phyloP scores from a whole-genome alignment of 2,888 invertebrate species.

The Metallyticus violacea region DNA sequence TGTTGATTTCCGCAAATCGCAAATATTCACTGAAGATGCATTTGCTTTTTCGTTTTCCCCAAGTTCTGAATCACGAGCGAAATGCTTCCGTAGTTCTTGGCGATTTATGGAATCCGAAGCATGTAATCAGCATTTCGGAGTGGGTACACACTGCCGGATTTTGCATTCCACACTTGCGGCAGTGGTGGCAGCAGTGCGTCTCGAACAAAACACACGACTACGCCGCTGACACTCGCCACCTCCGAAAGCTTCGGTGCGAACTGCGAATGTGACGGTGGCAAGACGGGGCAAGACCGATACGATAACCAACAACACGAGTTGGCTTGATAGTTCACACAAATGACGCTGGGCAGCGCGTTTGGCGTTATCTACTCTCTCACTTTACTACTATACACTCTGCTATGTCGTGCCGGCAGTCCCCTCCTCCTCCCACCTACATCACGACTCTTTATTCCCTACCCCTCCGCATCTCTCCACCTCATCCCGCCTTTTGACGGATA shows the following conservation, averaged over 20 bases:
- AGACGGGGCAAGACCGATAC: no score
- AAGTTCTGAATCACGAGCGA: not conserved
- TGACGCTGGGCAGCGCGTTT: not conserved
- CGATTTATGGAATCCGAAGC: no score
- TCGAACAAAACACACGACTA: not conserved
- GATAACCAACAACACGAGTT: not conserved
- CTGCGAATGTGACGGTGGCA: not conserved
- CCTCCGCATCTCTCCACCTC: conserved; percentile 1
- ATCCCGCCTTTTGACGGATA: conserved; percentile 13
- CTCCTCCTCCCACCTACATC: not conserved
- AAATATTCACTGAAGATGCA: not conserved
- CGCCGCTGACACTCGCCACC: not conserved
- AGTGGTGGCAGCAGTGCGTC: not conserved
- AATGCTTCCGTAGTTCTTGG: not conserved
- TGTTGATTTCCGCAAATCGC: not conserved
- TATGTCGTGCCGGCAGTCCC: not conserved
- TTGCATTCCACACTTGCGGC: not conserved
- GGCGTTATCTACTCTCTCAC: not conserved
- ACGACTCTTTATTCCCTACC: conserved; percentile 6
- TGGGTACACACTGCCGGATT: not conserved
- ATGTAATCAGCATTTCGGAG: not conserved
- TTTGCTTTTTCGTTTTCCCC: no score
- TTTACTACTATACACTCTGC: not conserved
- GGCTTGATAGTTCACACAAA: not conserved
- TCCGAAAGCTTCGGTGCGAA: not conserved